A percentile compares a stretch with the other conserved stretches of the same genome.
Evolutionary conservation across 2,113 vertebrate species (phyloP).

Genomic region (Myodes glareolus): DNA sequence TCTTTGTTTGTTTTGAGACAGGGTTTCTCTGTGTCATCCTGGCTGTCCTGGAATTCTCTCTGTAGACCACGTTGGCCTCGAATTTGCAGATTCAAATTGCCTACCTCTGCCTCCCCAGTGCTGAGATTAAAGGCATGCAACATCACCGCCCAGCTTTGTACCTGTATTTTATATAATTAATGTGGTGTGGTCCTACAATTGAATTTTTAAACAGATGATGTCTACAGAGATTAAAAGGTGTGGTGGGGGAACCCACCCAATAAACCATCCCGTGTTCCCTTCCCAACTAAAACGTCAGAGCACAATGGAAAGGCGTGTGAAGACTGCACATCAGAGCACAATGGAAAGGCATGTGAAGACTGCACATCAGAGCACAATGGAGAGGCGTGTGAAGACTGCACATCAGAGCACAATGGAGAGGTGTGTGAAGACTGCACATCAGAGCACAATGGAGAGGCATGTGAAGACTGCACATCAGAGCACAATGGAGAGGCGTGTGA

Average conservation of each 20-base stretch:
- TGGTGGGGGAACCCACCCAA: background rate
- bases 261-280: background rate
- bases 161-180: slow-evolving; percentile 12
- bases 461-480: too few relatives aligned
- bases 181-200: background rate
- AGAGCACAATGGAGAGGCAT: slow-evolving; percentile 1
- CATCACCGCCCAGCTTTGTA: background rate
- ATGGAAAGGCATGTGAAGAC: background rate
- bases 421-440: too few relatives aligned
- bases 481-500: too few relatives aligned
- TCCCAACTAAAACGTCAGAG: background rate
- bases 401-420: background rate
- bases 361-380: too few relatives aligned
- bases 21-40: too few relatives aligned
- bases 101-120: too few relatives aligned
- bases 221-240: background rate
- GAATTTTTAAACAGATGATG: background rate
- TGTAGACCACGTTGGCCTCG: too few relatives aligned
- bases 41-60: background rate
- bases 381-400: background rate
- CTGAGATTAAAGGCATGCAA: background rate
- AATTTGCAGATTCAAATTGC: too few relatives aligned
- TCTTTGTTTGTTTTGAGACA: too few relatives aligned
- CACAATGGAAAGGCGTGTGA: slow-evolving; percentile 4
- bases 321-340: too few relatives aligned